Evolutionary conservation across 2,113 vertebrate species (phyloP).

Genomic region (Toxotes chatareus): DNA sequence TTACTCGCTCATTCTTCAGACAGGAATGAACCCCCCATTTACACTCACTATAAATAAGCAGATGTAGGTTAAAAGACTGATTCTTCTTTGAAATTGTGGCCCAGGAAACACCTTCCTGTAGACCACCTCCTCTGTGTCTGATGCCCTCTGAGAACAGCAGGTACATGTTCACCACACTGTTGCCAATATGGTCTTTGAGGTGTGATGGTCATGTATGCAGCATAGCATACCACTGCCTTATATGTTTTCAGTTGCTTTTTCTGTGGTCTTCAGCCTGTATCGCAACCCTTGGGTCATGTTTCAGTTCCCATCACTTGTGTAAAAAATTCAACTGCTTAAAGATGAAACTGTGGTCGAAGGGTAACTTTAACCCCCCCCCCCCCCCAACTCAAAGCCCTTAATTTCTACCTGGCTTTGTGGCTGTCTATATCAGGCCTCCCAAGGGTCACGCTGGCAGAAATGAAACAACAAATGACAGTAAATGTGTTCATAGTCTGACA

Average conservation of each 20-base stretch:
- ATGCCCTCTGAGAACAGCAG: conserved; percentile 27
- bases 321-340: not conserved
- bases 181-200: conserved; percentile 44
- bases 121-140: conserved; percentile 1
- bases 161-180: conserved; percentile 30
- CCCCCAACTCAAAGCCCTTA: not conserved
- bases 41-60: conserved; percentile 33
- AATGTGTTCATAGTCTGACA: not conserved
- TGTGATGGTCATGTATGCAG: conserved; percentile 16
- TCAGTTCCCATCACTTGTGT: conserved; percentile 25
- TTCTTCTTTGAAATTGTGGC: conserved; percentile 35
- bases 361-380: not conserved
- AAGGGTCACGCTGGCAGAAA: not conserved
- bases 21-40: conserved; percentile 16
- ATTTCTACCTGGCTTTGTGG: conserved; percentile 20
- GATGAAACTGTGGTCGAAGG: not conserved
- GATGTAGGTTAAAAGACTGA: not conserved
- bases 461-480: not conserved
- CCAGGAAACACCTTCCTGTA: conserved; percentile 13
- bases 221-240: conserved; percentile 1
- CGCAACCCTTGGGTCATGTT: conserved; percentile 11
- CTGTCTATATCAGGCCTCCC: not conserved
- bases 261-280: conserved; percentile 38
- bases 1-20: conserved; percentile 7
- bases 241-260: conserved; percentile 35